phyloP scores from a whole-genome alignment of 92 coral and sea anemone genomes.

The Blastomussa wellsi region DNA sequence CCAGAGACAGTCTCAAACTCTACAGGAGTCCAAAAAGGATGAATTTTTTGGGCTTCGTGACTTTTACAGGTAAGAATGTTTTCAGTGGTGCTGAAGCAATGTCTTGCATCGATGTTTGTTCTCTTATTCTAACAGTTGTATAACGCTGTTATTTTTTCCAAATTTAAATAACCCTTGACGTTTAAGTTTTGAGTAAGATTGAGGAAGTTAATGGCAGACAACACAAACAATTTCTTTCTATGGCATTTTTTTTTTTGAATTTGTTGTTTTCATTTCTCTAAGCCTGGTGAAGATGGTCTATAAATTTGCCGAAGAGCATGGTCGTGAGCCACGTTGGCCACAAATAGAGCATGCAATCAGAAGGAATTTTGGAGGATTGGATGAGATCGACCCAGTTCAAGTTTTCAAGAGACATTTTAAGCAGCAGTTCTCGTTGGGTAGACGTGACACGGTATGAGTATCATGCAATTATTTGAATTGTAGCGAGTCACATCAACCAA shows the following conservation, averaged over 20 bases:
- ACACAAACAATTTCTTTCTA: not conserved
- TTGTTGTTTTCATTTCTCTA: not conserved
- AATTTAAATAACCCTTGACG: no score
- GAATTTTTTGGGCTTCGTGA: slow-evolving; percentile 92
- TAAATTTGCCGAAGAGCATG: slow-evolving; percentile 55
- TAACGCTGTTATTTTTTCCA: no score
- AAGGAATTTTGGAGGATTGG: slow-evolving; percentile 88
- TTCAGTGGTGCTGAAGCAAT: not conserved
- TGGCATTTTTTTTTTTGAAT: not conserved
- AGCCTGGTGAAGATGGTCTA: slow-evolving; percentile 89
- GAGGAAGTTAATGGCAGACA: not conserved
- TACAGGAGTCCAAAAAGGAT: slow-evolving; percentile 71
- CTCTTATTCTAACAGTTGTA: not conserved
- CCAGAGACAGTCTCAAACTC: slow-evolving; percentile 52
- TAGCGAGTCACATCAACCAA: not conserved
- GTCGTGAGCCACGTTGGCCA: slow-evolving; percentile 62
- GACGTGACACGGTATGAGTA: slow-evolving; percentile 5
- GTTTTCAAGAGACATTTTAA: slow-evolving; percentile 66
- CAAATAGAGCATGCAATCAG: slow-evolving; percentile 81
- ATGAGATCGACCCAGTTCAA: slow-evolving; percentile 72
- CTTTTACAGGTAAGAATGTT: slow-evolving; percentile 69
- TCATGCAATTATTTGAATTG: not conserved
- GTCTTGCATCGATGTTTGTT: not conserved
- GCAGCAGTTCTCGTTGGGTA: slow-evolving; percentile 17
- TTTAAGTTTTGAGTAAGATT: no score